These are phyloP conservation scores for Sinocyclocheilus anshuiensis DNA, from an alignment of 2,113 vertebrate genomes.

Conservation along the genomic window DNA sequence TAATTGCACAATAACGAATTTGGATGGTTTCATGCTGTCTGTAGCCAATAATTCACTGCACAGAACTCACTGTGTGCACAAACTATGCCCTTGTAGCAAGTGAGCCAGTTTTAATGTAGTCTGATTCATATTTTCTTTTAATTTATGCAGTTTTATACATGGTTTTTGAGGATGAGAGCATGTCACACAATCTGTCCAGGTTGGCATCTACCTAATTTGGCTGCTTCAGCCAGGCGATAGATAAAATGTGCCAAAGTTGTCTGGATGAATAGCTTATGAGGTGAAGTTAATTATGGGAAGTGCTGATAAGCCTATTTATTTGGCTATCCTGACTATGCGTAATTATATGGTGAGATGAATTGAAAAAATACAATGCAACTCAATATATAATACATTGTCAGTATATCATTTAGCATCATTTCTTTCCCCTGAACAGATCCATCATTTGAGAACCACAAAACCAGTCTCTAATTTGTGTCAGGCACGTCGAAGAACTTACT, in stretches of 20 bases:
- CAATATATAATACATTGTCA: neutral
- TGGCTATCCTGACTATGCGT: neutral
- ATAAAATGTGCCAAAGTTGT: neutral
- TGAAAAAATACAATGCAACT: neutral
- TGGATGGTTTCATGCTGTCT: neutral
- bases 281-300: neutral
- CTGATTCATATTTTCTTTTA: neutral
- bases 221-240: neutral
- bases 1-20: constrained; percentile 10
- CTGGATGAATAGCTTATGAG: neutral
- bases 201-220: neutral
- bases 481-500: constrained; percentile 70
- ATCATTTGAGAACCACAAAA: neutral
- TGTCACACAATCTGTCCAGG: neutral
- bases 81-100: neutral
- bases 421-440: neutral
- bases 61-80: neutral
- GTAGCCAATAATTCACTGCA: neutral
- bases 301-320: neutral
- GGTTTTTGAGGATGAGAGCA: neutral
- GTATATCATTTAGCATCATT: neutral
- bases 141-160: neutral
- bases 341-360: neutral
- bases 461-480: neutral
- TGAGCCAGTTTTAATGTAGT: neutral